Evolutionary conservation across 1,140 invertebrate species (phyloP).

Genomic region (Drosophila yakuba): DNA sequence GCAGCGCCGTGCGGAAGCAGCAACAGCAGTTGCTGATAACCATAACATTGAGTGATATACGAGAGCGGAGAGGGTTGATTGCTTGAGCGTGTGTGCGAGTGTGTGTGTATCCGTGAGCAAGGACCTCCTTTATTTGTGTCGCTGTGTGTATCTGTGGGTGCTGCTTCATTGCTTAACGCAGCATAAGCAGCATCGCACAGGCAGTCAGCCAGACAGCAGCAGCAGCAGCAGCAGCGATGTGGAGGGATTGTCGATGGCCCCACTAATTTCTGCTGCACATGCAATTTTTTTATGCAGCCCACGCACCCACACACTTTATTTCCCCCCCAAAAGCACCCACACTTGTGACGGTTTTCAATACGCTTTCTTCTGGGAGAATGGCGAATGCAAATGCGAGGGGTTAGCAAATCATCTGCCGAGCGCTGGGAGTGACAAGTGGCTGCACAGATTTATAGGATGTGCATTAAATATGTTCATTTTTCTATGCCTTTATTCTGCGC

Average conservation of each 20-base stretch:
- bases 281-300: slow-evolving; percentile 58
- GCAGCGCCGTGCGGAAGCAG: slow-evolving; percentile 49
- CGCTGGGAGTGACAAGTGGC: slow-evolving; percentile 25
- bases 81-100: background rate
- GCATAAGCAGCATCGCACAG: slow-evolving; percentile 65
- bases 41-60: slow-evolving; percentile 82
- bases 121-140: slow-evolving; percentile 10
- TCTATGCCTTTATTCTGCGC: background rate
- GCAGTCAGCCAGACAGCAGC: slow-evolving; percentile 33
- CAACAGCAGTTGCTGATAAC: slow-evolving; percentile 78
- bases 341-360: slow-evolving; percentile 67
- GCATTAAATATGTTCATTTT: background rate
- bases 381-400: slow-evolving; percentile 38
- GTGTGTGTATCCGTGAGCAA: slow-evolving; percentile 5
- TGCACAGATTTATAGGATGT: background rate
- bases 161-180: slow-evolving; percentile 76
- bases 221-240: background rate
- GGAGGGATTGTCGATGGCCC: slow-evolving; percentile 36
- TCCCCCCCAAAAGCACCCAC: background rate
- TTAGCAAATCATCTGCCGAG: slow-evolving; percentile 30
- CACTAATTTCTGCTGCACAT: slow-evolving; percentile 79
- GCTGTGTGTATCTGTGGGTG: slow-evolving; percentile 29
- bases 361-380: slow-evolving; percentile 47
- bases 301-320: slow-evolving; percentile 15
- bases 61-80: slow-evolving; percentile 37